Percentiles rank a stretch among this genome's conserved stretches.
Evolutionary conservation across 2,113 vertebrate genomes (phyloP).

Genomic region (Herpetotheres cachinnans): DNA sequence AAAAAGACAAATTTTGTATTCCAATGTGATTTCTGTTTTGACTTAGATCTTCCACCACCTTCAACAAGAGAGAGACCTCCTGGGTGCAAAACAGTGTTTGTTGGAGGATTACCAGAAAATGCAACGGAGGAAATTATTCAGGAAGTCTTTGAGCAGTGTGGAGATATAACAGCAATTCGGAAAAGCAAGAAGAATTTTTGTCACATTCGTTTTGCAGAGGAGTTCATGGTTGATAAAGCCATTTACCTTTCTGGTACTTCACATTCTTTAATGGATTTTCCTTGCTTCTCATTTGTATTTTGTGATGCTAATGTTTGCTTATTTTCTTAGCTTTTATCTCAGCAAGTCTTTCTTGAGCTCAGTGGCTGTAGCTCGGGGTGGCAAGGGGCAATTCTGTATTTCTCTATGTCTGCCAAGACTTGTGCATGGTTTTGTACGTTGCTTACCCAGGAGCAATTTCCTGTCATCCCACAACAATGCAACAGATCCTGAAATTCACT

Average conservation of each 20-base stretch:
- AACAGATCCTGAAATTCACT: background rate
- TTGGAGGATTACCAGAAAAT: slow-evolving; percentile 89
- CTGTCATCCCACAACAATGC: background rate
- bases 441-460: background rate
- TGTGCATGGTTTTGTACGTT: background rate
- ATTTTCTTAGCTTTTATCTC: slow-evolving; percentile 44
- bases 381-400: background rate
- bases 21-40: slow-evolving; percentile 62
- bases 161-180: slow-evolving; percentile 87
- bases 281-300: slow-evolving; percentile 44
- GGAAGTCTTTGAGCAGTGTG: slow-evolving; percentile 90
- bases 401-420: background rate
- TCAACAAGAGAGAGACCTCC: slow-evolving; percentile 89
- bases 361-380: background rate
- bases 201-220: slow-evolving; percentile 89
- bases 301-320: slow-evolving; percentile 53
- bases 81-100: slow-evolving; percentile 91
- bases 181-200: slow-evolving; percentile 96
- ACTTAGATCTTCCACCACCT: slow-evolving; percentile 86
- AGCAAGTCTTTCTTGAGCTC: background rate
- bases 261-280: slow-evolving; percentile 58
- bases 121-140: slow-evolving; percentile 88
- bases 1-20: slow-evolving; percentile 46
- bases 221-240: slow-evolving; percentile 93
- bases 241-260: slow-evolving; percentile 89